These are phyloP conservation scores for Megaceryle torquata DNA, from an alignment of 2,113 vertebrate species.

Conservation along the genomic window DNA sequence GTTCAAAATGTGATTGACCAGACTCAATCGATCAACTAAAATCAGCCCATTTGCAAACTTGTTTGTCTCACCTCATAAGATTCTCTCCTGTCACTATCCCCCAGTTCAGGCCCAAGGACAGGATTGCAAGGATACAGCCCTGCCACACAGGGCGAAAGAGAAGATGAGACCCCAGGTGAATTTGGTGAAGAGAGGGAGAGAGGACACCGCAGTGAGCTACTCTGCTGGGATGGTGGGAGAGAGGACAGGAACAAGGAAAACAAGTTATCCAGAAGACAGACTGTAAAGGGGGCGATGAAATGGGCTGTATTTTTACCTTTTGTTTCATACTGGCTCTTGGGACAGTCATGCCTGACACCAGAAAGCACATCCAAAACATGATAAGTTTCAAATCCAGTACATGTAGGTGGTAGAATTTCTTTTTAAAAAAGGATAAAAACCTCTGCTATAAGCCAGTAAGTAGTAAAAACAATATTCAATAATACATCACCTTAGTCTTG, in stretches of 20 bases:
- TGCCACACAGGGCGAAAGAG: not conserved
- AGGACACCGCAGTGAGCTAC: not conserved
- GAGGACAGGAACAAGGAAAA: not conserved
- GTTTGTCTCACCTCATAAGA: not conserved
- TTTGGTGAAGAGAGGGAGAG: not conserved
- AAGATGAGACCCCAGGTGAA: rapidly evolving
- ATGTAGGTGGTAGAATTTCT: not conserved
- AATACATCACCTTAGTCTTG: not conserved
- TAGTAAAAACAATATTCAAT: not conserved
- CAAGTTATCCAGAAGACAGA: not conserved
- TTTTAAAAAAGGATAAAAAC: not conserved
- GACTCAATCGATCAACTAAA: not conserved
- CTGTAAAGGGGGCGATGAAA: not conserved
- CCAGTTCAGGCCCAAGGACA: not conserved
- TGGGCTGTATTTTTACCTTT: not conserved
- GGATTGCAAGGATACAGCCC: not conserved
- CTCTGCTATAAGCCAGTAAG: not conserved
- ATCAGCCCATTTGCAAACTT: not conserved
- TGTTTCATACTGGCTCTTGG: not conserved
- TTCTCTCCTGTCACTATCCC: not conserved
- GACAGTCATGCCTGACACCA: not conserved
- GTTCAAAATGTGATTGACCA: not conserved
- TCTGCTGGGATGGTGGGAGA: not conserved
- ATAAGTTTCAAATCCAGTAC: not conserved
- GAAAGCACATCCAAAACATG: not conserved